Percentiles rank a stretch among this genome's conserved stretches.
These are phyloP conservation scores for Alfaro cultratus DNA, from an alignment of 2,797 vertebrate genomes.

Conservation along the genomic window DNA sequence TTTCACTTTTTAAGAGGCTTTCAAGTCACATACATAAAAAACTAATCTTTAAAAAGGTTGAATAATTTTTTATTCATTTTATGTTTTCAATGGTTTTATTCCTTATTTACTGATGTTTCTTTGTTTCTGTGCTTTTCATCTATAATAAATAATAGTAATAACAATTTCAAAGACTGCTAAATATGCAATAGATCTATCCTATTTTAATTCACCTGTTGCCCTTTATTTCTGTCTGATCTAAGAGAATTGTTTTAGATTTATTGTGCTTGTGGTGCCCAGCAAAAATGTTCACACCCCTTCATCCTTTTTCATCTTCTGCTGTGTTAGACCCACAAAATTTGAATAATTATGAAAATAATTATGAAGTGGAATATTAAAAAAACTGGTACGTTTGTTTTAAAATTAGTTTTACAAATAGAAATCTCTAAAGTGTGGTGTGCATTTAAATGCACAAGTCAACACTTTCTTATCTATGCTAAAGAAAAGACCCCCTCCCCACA, in stretches of 20 bases:
- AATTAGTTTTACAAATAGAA: neutral
- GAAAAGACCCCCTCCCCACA: neutral
- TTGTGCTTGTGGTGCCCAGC: neutral
- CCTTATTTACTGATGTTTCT: neutral
- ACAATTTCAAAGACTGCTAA: neutral
- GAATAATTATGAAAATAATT: neutral
- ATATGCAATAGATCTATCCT: neutral
- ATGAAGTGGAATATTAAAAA: neutral
- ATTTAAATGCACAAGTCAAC: neutral
- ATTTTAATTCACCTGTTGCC: neutral
- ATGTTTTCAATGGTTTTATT: neutral
- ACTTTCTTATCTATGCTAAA: neutral
- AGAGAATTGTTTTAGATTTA: neutral
- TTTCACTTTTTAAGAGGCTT: neutral
- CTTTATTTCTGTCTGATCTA: neutral
- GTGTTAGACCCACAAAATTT: neutral
- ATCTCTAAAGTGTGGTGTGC: neutral
- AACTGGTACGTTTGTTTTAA: too few species aligned
- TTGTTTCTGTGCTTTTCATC: neutral
- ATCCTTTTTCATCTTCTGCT: neutral
- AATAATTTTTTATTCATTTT: neutral
- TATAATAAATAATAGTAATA: neutral
- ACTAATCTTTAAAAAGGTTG: neutral
- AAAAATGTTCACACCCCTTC: neutral
- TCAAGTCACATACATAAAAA: neutral